Evolutionary conservation across 1,140 invertebrate species (phyloP), one percentile per base, ranked within the genome.

Genomic region (Apis florea): DNA sequence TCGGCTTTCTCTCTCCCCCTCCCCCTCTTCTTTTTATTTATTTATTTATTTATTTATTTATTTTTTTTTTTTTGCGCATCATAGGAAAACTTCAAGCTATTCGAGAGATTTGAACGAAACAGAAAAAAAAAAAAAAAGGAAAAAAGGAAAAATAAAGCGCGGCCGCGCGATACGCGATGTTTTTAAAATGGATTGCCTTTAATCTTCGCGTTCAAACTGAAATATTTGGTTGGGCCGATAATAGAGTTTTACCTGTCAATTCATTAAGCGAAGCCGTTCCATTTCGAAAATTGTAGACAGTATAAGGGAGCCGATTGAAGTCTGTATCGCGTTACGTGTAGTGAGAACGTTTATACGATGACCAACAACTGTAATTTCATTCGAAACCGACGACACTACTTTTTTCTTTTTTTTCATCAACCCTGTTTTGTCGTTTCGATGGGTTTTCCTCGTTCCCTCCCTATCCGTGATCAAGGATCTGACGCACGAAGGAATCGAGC

Each of bases 161-260:
- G 40, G 1, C 13, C 53, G 53, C 47, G 47, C 49, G 78, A 64
- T 70, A 51, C 67, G 66, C 17, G 69, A 72, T 58, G 47, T 81
- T 81, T 81, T 75, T 67, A 77, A 69, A 75, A 81, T 58, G 71
- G 79, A 81, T 81, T 54, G 79, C 71, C 71, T 74, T 81, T 81
- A 81, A 74, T 81, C 49, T 73, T 67, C 63, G 12, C 61, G 69
- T 54, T 54, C 77, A 47, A 64, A 61, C 49, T 72, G 77, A 72
- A 79, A 79, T 79, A 79, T 79, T 79, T 72, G 21, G 21, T 54
- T 53, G 69, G 51, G 19, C 53, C 21, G 47, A 61, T 72, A 75
- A 73, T 81, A 58, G 71, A 81, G 24, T 75, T 81, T 24, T 47
- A 21, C 63, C 53, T 54, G 63, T 81, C 79, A 75, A 74, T 81